phyloP scores from a whole-genome alignment of 2,113 vertebrate species.

The Pedionomus torquatus region DNA sequence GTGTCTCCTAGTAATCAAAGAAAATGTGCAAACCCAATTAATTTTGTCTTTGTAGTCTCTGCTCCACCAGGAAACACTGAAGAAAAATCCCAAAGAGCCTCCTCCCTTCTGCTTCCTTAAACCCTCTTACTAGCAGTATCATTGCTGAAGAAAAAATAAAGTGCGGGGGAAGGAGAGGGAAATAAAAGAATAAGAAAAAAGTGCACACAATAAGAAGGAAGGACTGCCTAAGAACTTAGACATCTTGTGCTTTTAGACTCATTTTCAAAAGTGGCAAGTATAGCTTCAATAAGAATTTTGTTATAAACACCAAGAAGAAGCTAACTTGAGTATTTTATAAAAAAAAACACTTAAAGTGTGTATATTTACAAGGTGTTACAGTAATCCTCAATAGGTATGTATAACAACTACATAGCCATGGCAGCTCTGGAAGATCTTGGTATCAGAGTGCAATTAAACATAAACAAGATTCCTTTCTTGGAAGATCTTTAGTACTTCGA shows the following conservation, averaged over 20 bases:
- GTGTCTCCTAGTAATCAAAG: background rate
- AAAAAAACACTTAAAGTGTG: background rate
- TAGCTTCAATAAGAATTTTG: background rate
- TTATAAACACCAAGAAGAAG: background rate
- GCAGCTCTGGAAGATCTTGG: background rate
- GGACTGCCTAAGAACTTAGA: background rate
- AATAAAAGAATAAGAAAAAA: background rate
- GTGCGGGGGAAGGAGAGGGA: background rate
- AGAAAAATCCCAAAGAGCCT: background rate
- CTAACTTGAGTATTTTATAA: background rate
- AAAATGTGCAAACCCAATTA: background rate
- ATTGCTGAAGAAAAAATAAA: background rate
- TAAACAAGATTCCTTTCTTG: background rate
- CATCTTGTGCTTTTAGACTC: background rate
- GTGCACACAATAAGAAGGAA: background rate
- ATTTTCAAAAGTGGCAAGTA: background rate
- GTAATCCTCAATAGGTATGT: background rate
- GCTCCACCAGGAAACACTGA: background rate
- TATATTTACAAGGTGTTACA: background rate
- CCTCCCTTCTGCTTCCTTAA: accelerated
- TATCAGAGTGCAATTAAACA: background rate
- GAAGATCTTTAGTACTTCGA: background rate
- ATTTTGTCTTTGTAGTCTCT: background rate
- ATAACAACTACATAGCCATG: background rate
- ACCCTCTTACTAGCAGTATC: background rate